phyloP scores from a whole-genome alignment of 2,888 invertebrate species.

The Drosophila percnosoma region DNA sequence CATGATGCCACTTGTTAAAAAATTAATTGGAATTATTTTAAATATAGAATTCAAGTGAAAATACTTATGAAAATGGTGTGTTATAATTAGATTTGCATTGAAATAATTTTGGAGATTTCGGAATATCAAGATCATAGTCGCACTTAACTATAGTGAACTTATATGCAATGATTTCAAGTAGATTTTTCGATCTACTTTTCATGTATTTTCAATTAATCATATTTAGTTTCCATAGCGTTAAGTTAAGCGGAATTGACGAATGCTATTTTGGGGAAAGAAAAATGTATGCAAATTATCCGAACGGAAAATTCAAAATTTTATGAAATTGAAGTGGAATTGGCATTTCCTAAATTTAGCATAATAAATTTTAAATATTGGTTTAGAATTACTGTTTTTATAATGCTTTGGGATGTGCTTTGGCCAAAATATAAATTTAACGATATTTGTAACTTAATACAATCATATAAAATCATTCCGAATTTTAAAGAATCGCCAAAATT shows the following conservation, averaged over 20 bases:
- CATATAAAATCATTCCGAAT: background rate
- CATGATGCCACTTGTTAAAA: background rate
- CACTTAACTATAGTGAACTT: background rate
- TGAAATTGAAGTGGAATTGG: background rate
- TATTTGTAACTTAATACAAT: background rate
- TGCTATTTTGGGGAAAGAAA: background rate
- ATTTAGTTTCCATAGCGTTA: background rate
- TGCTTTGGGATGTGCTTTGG: background rate
- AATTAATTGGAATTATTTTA: background rate
- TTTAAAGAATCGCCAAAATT: background rate
- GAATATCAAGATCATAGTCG: background rate
- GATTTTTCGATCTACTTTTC: background rate
- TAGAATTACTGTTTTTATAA: background rate
- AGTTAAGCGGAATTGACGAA: background rate
- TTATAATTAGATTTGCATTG: background rate
- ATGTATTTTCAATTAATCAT: background rate
- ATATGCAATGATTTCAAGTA: background rate
- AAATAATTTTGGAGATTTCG: background rate
- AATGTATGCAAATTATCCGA: background rate
- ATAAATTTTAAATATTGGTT: background rate
- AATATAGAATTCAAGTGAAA: background rate
- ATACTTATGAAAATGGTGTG: background rate
- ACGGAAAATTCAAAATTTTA: background rate
- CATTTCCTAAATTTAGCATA: background rate
- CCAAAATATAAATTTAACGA: background rate